phyloP scores from a whole-genome alignment of 1,140 invertebrate species.

The Drosophila elegans region DNA sequence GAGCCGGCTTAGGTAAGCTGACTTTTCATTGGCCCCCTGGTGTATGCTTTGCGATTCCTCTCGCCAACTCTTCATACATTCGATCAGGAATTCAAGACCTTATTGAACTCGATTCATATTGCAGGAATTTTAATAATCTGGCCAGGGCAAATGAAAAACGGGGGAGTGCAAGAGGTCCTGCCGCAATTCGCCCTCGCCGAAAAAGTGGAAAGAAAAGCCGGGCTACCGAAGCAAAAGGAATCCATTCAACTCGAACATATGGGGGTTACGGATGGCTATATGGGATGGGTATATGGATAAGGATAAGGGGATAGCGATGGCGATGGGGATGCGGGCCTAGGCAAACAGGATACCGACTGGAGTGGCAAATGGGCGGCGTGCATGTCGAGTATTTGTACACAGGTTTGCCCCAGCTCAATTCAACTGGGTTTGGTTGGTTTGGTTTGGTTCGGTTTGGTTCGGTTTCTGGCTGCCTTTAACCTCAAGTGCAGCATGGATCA shows the following conservation, averaged over 20 bases:
- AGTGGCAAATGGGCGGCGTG: constrained; percentile 39
- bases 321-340: not conserved
- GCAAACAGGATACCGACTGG: constrained; percentile 42
- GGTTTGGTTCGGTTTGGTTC: constrained; percentile 8
- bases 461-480: constrained; percentile 57
- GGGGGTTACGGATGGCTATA: constrained; percentile 1
- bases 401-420: constrained; percentile 35
- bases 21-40: constrained; percentile 9
- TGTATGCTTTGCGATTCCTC: constrained; percentile 23
- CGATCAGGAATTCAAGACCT: constrained; percentile 11
- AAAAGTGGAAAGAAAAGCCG: constrained; percentile 11
- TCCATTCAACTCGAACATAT: constrained; percentile 63
- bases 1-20: constrained; percentile 17
- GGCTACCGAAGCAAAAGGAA: constrained; percentile 32
- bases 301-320: not conserved
- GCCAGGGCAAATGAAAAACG: constrained; percentile 2
- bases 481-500: constrained; percentile 51
- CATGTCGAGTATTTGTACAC: constrained; percentile 61
- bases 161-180: constrained; percentile 11
- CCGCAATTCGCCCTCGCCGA: constrained; percentile 6
- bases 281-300: not conserved
- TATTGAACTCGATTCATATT: constrained; percentile 46
- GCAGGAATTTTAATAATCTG: constrained; percentile 53
- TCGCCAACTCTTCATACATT: constrained; percentile 1
- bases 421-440: not conserved